phyloP scores from a whole-genome alignment of 2,888 invertebrate genomes.

The Agrochola circellaris region DNA sequence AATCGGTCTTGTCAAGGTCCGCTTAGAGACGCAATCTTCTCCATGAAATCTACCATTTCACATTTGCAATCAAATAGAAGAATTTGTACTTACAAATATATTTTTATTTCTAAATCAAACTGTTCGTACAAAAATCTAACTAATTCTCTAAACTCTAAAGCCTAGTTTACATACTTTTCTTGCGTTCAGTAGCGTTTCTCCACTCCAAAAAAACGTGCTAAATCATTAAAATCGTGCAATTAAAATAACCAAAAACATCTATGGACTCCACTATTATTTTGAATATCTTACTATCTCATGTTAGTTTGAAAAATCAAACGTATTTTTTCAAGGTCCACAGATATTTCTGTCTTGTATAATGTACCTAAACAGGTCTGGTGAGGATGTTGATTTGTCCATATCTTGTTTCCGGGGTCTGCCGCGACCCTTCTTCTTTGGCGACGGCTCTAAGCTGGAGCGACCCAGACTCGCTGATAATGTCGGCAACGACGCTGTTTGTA shows the following conservation, averaged over 20 bases:
- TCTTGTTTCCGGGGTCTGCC: constrained; percentile 87
- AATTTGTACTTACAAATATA: constrained; percentile 25
- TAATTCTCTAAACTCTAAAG: constrained; percentile 28
- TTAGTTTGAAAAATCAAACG: not conserved
- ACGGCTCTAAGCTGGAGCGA: constrained; percentile 73
- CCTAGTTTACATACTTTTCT: constrained; percentile 33
- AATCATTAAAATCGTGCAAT: constrained; percentile 35
- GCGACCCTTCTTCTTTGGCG: constrained; percentile 87
- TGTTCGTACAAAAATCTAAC: constrained; percentile 29
- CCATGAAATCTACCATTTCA: constrained; percentile 48
- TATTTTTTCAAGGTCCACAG: constrained; percentile 3
- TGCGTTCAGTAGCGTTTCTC: constrained; percentile 6
- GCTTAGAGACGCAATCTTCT: constrained; percentile 57
- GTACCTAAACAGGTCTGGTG: constrained; percentile 85
- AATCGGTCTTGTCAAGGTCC: constrained; percentile 26
- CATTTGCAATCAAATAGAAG: constrained; percentile 24
- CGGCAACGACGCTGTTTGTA: constrained; percentile 80
- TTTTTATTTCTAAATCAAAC: not conserved
- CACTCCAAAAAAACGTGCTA: constrained; percentile 45
- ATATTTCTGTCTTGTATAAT: constrained; percentile 23
- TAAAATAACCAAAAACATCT: constrained; percentile 26
- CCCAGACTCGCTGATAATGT: constrained; percentile 86
- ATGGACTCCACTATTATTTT: constrained; percentile 5
- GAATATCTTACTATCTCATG: not conserved
- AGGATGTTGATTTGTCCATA: constrained; percentile 79